A percentile compares a stretch with the other conserved stretches of the same genome.
Evolutionary conservation across 2,113 vertebrate genomes (phyloP).

Genomic region (Nanorana parkeri): DNA sequence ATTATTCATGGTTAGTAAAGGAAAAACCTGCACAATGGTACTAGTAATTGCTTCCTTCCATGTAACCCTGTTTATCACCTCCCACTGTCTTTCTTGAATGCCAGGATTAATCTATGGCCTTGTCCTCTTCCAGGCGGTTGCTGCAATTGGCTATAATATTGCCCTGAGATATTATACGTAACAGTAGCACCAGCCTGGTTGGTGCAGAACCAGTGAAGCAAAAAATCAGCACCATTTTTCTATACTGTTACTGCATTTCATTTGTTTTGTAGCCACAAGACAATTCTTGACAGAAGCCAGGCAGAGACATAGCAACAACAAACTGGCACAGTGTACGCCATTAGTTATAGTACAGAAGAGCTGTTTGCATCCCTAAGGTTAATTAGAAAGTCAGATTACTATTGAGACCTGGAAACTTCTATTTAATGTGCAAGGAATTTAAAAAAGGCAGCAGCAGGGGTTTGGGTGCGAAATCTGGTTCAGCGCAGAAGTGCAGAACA

Average conservation of each 20-base stretch:
- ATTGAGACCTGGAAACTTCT: conserved; percentile 51
- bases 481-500: conserved; percentile 2
- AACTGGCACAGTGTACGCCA: conserved; percentile 21
- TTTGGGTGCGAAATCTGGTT: conserved; percentile 39
- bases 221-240: neutral
- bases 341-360: conserved; percentile 50
- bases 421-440: conserved; percentile 51
- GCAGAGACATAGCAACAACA: conserved; percentile 37
- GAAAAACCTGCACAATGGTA: neutral
- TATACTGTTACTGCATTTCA: neutral
- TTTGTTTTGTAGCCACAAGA: conserved; percentile 3
- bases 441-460: conserved; percentile 26
- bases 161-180: neutral
- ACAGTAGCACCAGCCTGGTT: too few relatives aligned
- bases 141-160: neutral
- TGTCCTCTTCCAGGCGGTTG: too few relatives aligned
- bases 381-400: conserved; percentile 56
- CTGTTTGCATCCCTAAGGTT: conserved; percentile 47
- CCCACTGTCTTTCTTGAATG: neutral
- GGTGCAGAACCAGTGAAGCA: neutral
- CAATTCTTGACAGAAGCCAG: conserved; percentile 2
- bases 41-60: conserved; percentile 4
- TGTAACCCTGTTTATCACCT: neutral
- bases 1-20: neutral
- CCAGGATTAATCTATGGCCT: neutral